These are phyloP conservation scores for Chamaetylas fuelleborni DNA, from an alignment of 2,113 vertebrate species.

Conservation along the genomic window DNA sequence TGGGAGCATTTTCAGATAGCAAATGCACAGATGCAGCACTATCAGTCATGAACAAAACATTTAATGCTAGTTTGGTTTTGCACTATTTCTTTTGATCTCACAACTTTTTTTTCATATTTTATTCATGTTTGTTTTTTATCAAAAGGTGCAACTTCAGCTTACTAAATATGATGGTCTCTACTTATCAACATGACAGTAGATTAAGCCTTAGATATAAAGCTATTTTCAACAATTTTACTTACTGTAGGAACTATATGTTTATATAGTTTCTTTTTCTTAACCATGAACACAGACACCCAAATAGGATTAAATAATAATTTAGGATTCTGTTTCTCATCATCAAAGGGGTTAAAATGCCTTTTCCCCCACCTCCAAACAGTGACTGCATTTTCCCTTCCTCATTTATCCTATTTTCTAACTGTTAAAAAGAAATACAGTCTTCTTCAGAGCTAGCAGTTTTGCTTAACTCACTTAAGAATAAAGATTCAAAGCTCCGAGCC, in stretches of 20 bases:
- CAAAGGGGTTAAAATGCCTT: neutral
- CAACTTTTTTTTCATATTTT: neutral
- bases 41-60: neutral
- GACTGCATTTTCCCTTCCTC: neutral
- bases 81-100: neutral
- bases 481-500: slow-evolving; percentile 37
- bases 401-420: slow-evolving; percentile 29
- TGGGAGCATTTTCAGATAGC: neutral
- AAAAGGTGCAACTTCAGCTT: neutral
- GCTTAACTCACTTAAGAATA: slow-evolving; percentile 45
- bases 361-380: neutral
- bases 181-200: neutral
- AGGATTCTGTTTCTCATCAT: neutral
- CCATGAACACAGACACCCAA: neutral
- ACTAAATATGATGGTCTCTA: neutral
- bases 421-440: slow-evolving; percentile 40
- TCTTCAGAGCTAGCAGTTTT: slow-evolving; percentile 41
- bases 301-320: neutral
- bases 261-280: neutral
- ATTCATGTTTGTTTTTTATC: neutral
- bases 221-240: neutral
- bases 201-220: neutral
- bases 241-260: neutral
- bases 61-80: neutral
- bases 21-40: neutral